phyloP scores from a whole-genome alignment of 2,113 vertebrate genomes.

The Numenius arquata region DNA sequence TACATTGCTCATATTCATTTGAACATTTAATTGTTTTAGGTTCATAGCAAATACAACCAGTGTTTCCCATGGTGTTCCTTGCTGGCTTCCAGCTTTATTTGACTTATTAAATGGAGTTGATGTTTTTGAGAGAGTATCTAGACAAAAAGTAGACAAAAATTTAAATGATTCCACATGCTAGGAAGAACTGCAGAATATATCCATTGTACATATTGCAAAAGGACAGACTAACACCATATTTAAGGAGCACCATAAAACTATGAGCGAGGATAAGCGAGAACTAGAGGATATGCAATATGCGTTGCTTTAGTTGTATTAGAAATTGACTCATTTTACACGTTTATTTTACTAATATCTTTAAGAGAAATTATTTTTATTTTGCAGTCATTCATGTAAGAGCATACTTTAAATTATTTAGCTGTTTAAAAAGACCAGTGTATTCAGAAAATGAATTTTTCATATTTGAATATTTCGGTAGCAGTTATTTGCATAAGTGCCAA shows the following conservation, averaged over 20 bases:
- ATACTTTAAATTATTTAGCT: background rate
- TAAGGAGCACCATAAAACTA: background rate
- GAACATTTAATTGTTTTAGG: conserved; percentile 94
- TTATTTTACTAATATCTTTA: background rate
- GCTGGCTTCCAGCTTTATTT: conserved; percentile 87
- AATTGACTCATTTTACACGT: background rate
- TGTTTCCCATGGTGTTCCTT: conserved; percentile 95
- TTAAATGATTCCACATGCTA: background rate
- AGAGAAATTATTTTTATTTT: background rate
- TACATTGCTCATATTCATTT: conserved; percentile 99
- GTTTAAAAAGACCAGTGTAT: background rate
- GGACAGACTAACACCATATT: background rate
- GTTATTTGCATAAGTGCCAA: background rate
- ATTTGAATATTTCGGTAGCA: background rate
- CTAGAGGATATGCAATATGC: background rate
- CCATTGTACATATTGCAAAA: background rate
- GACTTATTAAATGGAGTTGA: conserved; percentile 91
- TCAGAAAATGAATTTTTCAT: background rate
- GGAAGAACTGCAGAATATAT: background rate
- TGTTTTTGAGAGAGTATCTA: conserved; percentile 91
- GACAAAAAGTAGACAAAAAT: background rate
- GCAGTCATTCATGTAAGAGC: background rate
- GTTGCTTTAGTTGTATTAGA: background rate
- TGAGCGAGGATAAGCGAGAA: background rate
- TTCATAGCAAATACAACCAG: conserved; percentile 98